phyloP scores from a whole-genome alignment of 2,113 vertebrate species.

The Melierax canorus region DNA sequence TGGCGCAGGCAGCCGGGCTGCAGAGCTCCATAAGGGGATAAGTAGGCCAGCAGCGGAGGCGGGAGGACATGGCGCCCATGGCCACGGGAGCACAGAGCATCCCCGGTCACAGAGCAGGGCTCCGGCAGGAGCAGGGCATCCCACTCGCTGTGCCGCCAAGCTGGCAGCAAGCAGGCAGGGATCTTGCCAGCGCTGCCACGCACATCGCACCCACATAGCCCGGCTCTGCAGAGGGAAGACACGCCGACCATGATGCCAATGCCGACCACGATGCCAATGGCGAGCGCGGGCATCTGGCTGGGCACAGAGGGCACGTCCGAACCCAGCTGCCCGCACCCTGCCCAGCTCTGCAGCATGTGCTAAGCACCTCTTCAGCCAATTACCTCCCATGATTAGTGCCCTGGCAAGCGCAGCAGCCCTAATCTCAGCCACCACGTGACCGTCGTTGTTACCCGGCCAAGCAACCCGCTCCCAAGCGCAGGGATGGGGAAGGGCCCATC shows the following conservation, averaged over 20 bases:
- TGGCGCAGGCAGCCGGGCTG: not conserved
- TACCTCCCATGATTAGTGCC: not conserved
- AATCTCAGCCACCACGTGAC: not conserved
- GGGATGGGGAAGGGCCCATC: not conserved
- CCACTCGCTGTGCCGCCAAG: not conserved
- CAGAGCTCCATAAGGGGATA: not conserved
- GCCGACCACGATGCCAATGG: not conserved
- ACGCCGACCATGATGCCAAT: fast-evolving
- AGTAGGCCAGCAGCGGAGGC: not conserved
- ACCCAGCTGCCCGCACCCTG: not conserved
- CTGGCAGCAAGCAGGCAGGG: not conserved
- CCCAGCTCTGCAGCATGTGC: not conserved
- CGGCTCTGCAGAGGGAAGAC: not conserved
- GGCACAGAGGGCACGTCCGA: not conserved
- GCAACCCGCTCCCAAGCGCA: fast-evolving
- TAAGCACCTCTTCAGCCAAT: not conserved
- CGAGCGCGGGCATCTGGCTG: not conserved
- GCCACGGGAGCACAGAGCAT: not conserved
- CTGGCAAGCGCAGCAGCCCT: not conserved
- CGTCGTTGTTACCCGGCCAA: fast-evolving
- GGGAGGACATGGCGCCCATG: fast-evolving
- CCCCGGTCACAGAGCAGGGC: not conserved
- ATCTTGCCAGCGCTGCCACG: not conserved
- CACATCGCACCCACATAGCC: not conserved
- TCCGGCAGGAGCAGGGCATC: not conserved